Base-by-base conservation (phyloP, 2,888 invertebrate species). In the Blera fallax region DNA sequence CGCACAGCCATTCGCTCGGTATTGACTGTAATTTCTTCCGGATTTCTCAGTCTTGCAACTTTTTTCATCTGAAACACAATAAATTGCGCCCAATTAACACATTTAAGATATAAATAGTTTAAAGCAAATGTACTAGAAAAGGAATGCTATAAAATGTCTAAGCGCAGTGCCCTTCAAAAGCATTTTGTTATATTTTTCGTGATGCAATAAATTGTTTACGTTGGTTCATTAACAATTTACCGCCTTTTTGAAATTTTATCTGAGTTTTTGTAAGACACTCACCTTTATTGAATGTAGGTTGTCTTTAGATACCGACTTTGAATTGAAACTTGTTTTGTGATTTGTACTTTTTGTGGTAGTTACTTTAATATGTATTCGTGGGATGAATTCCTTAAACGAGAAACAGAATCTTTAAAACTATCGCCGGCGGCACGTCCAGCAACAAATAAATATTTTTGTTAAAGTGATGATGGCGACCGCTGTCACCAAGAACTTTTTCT, bases 1-100 rank as follows among this genome's bases (percentile, higher is more conserved):
- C 91, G 91, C 6, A 91, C 90, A 37, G 87, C 87, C 24, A 88
- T 67, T 27, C 88, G 74, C 40, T 88, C 87, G 4, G 64, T 67
- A 40, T 78, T 73, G 18, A 14, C 24, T 24, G 67, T 1, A 1
- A 74, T 48, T 54, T 70, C 84, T 24, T 84, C 84, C 5, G 29
- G 58, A 37, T 84, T 84, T 45, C 84, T 69, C 8, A 73, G 70
- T 72, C 78, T 73, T 34, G 73, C 58, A 8, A 70, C 79, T 65
- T 74, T 79, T 43, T 84, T 84, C 84, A 84, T 84, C 74, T 79
- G 24, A 29, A 45, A 45, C n/a, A 40, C 5, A 18, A 5, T 16
- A 60, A 29, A 3, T 29, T 14, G n/a, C 14, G 7, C 6, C 14
- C 11, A 48, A 32, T 14, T 8, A 43, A 48, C 8, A 37, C 1